Conservation (phyloP, 2,797 vertebrate species). For the Rallus crepitans region DNA sequence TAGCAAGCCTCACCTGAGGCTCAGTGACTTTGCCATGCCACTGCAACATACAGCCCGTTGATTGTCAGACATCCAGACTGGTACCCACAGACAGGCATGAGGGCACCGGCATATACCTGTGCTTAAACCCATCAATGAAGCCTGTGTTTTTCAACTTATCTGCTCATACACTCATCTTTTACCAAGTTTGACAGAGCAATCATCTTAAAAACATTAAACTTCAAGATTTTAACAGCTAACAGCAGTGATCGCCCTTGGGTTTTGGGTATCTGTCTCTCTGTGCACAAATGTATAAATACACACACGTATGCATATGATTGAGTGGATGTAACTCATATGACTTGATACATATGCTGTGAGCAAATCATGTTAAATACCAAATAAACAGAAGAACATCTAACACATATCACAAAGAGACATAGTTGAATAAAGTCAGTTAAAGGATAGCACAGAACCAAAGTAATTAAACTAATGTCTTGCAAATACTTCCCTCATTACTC, state of each 20-base stretch:
- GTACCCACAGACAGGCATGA: neutral
- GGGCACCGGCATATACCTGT: neutral
- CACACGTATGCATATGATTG: neutral
- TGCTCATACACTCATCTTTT: neutral
- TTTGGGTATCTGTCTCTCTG: neutral
- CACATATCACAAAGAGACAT: neutral
- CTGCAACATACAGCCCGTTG: neutral
- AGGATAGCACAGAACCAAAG: constrained; percentile 13
- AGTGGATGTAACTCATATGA: neutral
- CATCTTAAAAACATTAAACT: neutral
- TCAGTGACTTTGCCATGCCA: neutral
- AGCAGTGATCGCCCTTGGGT: neutral
- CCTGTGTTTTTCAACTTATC: neutral
- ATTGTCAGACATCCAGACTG: neutral
- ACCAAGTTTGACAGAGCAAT: neutral
- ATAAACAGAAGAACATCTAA: neutral
- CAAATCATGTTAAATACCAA: neutral
- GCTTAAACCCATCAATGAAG: neutral
- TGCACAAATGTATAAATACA: neutral
- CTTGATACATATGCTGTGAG: neutral
- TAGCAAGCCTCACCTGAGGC: neutral
- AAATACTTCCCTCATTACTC: constrained; percentile 60
- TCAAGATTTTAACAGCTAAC: neutral
- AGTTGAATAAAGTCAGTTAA: neutral
- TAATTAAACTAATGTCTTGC: neutral